Base-by-base conservation (phyloP, 2,113 vertebrate genomes). In the Actenoides lindsayi region DNA sequence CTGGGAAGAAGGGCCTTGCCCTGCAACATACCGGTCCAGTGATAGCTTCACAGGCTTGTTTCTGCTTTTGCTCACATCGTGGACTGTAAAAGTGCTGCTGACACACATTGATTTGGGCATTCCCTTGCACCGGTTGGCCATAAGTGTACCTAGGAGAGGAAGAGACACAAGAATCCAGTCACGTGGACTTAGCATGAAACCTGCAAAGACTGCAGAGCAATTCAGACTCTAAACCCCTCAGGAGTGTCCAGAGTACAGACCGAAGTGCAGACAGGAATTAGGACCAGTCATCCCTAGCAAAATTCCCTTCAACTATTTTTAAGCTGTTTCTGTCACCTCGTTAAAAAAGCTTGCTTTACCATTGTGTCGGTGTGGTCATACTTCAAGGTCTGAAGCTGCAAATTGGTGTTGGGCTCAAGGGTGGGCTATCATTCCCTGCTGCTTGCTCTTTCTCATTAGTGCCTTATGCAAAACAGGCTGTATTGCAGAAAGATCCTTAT, bases 41-140 rank as follows among this genome's bases (percentile, higher is more conserved):
- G 65, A 96, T 84, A 62, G 86, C 46, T 80, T 97, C 89, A 70
- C 98, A 98, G 59, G 35, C 78, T 65, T 97, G 82, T 35, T 95
- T 92, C 63, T 30, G 25, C 5, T 90, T 78, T 50, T 71, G 44
- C 41, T 94, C 50, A 77, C 98, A 98, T 19, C 2, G 39, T n/a
- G 33, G 20, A 19, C 73, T 39, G n/a, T 96, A 96, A 53, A 91
- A 90, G 21, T 1, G 79, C 13, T 54, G 53, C 54, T 95, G 94
- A 74, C 98, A 98, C 53, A 97, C 96, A 10, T 23, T 96, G 42
- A 98, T 77, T 53, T 7, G 94, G 37, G 67, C 96, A 67, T 65
- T 96, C 9, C 98, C 98, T 51, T 96, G 96, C 57, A 98, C 96
- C 2, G 97, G 92, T 24, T 98, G 97, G 41, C 97, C 98, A 2